phyloP scores from a whole-genome alignment of 2,888 invertebrate genomes.

The Atherix ibis region DNA sequence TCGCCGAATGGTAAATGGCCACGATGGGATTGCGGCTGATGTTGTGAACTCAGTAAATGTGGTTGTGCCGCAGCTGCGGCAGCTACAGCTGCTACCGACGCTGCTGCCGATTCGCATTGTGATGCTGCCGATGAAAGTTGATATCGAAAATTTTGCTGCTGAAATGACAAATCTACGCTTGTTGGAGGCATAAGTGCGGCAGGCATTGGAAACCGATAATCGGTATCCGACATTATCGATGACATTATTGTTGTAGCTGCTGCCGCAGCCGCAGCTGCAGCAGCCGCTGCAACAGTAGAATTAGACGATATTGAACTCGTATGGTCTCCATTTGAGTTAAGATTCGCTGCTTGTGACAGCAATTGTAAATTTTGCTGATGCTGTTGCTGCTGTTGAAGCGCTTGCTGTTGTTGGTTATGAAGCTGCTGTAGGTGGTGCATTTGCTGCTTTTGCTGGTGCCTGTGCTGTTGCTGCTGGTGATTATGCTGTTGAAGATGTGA shows the following conservation, averaged over 20 bases:
- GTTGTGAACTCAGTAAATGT: too few relatives aligned
- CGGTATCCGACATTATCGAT: background rate
- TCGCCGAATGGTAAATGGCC: too few relatives aligned
- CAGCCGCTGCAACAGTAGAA: background rate
- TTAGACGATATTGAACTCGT: background rate
- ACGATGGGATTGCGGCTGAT: too few relatives aligned
- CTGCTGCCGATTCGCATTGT: background rate
- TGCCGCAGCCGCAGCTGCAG: background rate
- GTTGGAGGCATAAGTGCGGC: too few relatives aligned
- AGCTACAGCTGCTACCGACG: background rate
- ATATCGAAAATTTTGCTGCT: too few relatives aligned
- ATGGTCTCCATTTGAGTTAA: too few relatives aligned
- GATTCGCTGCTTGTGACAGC: slow-evolving; percentile 7
- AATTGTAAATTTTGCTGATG: slow-evolving; percentile 8
- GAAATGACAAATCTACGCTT: too few relatives aligned
- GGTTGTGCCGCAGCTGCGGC: too few relatives aligned
- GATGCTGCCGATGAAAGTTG: background rate
- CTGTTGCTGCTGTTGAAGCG: slow-evolving; percentile 7
- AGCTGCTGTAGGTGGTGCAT: slow-evolving; percentile 10
- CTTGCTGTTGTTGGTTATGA: slow-evolving; percentile 4
- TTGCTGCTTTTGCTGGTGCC: slow-evolving; percentile 6
- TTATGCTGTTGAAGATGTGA: slow-evolving; percentile 3
- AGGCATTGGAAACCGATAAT: too few relatives aligned
- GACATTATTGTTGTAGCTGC: slow-evolving; percentile 1
- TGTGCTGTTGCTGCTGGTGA: slow-evolving; percentile 2